phyloP scores from a whole-genome alignment of 1,140 invertebrate species.

The Eueides isabella region DNA sequence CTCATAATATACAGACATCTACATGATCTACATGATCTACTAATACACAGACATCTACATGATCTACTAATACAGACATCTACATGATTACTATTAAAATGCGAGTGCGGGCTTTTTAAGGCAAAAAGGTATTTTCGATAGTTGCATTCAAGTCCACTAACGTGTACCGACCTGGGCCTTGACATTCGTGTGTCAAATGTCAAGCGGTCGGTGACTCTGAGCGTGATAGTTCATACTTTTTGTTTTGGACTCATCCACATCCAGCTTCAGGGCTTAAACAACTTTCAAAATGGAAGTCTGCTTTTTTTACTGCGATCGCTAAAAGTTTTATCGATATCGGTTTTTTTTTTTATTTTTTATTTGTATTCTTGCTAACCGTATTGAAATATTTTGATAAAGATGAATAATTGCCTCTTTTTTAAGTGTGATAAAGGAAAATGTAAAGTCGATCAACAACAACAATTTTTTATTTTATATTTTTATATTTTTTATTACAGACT shows the following conservation, averaged over 20 bases:
- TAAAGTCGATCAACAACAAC: too few species aligned
- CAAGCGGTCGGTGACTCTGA: slow-evolving; percentile 62
- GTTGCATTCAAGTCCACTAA: slow-evolving; percentile 37
- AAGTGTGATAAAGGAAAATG: too few species aligned
- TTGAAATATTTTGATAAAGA: not conserved
- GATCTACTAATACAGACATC: not conserved
- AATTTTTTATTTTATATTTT: too few species aligned
- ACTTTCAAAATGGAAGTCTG: slow-evolving; percentile 40
- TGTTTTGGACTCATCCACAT: slow-evolving; percentile 49
- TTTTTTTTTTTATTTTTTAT: not conserved
- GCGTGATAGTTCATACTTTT: slow-evolving; percentile 53
- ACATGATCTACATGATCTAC: too few species aligned
- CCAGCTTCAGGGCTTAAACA: slow-evolving; percentile 33
- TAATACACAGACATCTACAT: too few species aligned
- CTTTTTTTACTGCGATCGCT: slow-evolving; percentile 20
- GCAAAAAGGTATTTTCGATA: slow-evolving; percentile 14
- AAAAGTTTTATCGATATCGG: not conserved
- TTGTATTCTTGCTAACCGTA: not conserved
- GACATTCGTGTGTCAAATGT: slow-evolving; percentile 80
- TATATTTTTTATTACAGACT: too few species aligned
- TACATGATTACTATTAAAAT: not conserved
- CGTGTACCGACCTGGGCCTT: slow-evolving; percentile 54
- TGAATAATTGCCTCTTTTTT: too few species aligned
- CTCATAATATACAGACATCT: too few species aligned
- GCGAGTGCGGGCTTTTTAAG: not conserved